A percentile compares a stretch with the other conserved stretches of the same genome.
phyloP scores from a whole-genome alignment of 1,140 invertebrate species.

The Drosophila kepulauana region DNA sequence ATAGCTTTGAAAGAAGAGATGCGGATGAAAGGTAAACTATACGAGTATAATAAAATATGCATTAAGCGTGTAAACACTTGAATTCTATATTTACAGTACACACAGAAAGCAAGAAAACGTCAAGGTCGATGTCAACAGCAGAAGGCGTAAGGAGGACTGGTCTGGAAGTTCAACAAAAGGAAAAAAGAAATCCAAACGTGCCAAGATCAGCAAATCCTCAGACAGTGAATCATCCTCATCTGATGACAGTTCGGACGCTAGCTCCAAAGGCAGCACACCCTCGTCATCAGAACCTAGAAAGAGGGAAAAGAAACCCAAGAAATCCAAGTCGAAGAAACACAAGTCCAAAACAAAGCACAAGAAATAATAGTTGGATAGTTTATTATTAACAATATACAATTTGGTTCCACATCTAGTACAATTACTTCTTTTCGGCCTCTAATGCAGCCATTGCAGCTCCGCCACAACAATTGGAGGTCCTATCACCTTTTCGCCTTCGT shows the following conservation, averaged over 20 bases:
- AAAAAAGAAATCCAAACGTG: constrained; percentile 52
- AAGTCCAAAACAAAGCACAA: constrained; percentile 68
- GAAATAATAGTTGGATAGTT: constrained; percentile 54
- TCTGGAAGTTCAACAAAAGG: constrained; percentile 30
- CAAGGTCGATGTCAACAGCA: background rate
- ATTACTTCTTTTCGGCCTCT: constrained; percentile 58
- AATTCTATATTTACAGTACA: constrained; percentile 18
- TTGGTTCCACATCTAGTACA: background rate
- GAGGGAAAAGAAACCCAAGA: constrained; percentile 49
- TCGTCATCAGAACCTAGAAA: constrained; percentile 56
- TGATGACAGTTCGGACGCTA: constrained; percentile 50
- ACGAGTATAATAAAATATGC: background rate
- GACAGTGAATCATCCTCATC: constrained; percentile 51
- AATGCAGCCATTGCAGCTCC: constrained; percentile 60
- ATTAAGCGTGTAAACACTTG: background rate
- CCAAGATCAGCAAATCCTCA: constrained; percentile 52
- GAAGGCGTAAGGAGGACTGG: constrained; percentile 3
- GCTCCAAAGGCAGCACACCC: constrained; percentile 38
- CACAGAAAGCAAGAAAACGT: background rate
- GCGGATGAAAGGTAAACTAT: constrained; percentile 43
- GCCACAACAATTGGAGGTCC: constrained; percentile 61
- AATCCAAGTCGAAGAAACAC: constrained; percentile 56
- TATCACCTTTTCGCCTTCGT: constrained; percentile 36
- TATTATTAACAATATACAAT: constrained; percentile 13
- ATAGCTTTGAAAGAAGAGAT: constrained; percentile 21